Percentiles rank a stretch among this genome's conserved stretches.
phyloP scores from a whole-genome alignment of 1,140 invertebrate genomes.

The Aphelenchoides fujianensis region DNA sequence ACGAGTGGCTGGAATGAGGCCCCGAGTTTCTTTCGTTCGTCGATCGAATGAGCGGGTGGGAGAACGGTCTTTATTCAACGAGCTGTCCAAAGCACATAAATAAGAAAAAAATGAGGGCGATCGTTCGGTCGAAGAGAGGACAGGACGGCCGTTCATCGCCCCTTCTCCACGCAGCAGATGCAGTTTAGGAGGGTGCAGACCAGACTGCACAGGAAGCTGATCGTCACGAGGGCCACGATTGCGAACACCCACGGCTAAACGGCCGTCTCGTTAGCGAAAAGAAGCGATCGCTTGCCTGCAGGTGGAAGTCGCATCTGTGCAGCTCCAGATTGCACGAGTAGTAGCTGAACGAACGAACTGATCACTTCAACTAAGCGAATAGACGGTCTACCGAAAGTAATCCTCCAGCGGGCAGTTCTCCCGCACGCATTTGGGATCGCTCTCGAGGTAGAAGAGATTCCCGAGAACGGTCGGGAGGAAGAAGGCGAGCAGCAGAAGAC shows the following conservation, averaged over 20 bases:
- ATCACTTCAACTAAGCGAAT: background rate
- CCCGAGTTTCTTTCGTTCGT: background rate
- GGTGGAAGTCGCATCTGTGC: constrained; percentile 14
- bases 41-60: no score
- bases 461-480: background rate
- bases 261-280: background rate
- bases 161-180: constrained; percentile 14
- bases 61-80: constrained; percentile 11
- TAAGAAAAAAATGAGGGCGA: background rate
- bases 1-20: background rate
- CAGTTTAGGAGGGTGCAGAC: constrained; percentile 19
- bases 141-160: constrained; percentile 9
- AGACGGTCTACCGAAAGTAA: background rate
- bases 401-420: constrained; percentile 9
- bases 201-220: background rate
- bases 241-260: constrained; percentile 22
- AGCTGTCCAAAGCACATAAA: no score
- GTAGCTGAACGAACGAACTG: background rate
- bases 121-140: no score
- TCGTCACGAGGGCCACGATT: constrained; percentile 6
- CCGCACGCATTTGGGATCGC: constrained; percentile 8
- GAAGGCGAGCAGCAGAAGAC: background rate
- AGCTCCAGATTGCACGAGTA: constrained; percentile 1
- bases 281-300: background rate
- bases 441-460: constrained; percentile 7